A percentile compares a stretch with the other conserved stretches of the same genome.
These are phyloP conservation scores for Calephelis nemesis DNA, from an alignment of 1,140 invertebrate species.

Conservation along the genomic window DNA sequence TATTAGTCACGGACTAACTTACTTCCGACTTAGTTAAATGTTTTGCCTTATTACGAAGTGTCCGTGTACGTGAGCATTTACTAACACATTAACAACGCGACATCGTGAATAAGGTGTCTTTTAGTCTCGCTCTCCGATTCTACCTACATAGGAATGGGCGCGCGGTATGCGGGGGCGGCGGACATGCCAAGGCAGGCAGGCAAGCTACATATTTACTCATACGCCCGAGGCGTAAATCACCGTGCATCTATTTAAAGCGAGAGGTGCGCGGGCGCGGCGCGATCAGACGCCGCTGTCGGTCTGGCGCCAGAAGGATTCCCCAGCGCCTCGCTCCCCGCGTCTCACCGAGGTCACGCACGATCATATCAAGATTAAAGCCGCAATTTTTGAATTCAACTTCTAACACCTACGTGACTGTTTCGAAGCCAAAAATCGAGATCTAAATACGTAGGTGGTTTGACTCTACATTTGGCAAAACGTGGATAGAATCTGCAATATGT, in stretches of 20 bases:
- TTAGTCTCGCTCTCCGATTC: slow-evolving; percentile 2
- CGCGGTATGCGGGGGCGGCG: slow-evolving; percentile 59
- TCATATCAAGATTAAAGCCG: slow-evolving; percentile 44
- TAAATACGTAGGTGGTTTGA: background rate
- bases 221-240: slow-evolving; percentile 75
- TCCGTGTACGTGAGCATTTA: slow-evolving; percentile 12
- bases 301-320: slow-evolving; percentile 80
- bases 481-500: no score
- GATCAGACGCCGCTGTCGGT: slow-evolving; percentile 72
- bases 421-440: slow-evolving; percentile 1
- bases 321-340: slow-evolving; percentile 65
- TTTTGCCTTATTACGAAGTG: background rate
- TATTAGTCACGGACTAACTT: background rate
- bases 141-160: slow-evolving; percentile 35
- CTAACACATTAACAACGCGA: slow-evolving; percentile 33
- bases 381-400: slow-evolving; percentile 17
- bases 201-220: slow-evolving; percentile 74
- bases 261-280: slow-evolving; percentile 54
- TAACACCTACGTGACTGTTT: background rate
- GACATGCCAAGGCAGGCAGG: slow-evolving; percentile 71
- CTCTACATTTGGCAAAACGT: no score
- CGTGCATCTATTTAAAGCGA: slow-evolving; percentile 76
- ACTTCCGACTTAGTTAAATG: slow-evolving; percentile 2
- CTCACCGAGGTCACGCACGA: slow-evolving; percentile 57
- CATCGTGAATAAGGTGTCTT: slow-evolving; percentile 33